Conservation (phyloP, 2,797 vertebrate species). For the Hapalemur alaotrensis region DNA sequence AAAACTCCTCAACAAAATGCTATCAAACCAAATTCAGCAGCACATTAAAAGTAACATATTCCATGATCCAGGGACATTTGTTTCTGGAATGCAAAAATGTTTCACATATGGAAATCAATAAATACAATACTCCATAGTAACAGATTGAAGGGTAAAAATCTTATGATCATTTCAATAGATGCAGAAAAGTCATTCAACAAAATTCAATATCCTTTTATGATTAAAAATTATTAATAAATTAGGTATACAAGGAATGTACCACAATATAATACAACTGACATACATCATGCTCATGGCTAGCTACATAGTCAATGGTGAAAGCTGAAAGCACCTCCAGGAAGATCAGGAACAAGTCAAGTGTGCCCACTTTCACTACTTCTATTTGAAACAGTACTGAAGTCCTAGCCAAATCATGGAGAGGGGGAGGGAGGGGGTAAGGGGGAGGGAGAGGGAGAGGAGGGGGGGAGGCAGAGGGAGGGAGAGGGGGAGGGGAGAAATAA, state of each 20-base stretch:
- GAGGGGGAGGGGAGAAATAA: too few species aligned
- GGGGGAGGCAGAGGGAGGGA: too few species aligned
- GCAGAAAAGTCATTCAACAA: background rate
- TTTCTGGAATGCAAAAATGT: background rate
- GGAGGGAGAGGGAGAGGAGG: too few species aligned
- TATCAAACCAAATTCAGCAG: background rate
- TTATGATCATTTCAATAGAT: background rate
- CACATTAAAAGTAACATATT: background rate
- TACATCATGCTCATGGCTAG: background rate
- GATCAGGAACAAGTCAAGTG: background rate
- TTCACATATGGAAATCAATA: background rate
- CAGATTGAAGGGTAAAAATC: background rate
- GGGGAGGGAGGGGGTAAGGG: too few species aligned
- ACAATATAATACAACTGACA: background rate
- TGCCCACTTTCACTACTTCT: background rate
- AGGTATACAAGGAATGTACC: background rate
- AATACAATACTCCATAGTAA: background rate
- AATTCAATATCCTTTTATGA: background rate
- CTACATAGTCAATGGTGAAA: background rate
- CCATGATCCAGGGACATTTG: background rate
- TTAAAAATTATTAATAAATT: background rate
- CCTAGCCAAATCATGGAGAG: rapidly evolving
- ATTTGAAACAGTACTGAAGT: background rate
- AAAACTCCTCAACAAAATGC: background rate
- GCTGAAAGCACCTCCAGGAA: background rate